A percentile compares a stretch with the other conserved stretches of the same genome.
phyloP scores from a whole-genome alignment of 2,797 vertebrate species.

The Rhabdophis nuchalis region DNA sequence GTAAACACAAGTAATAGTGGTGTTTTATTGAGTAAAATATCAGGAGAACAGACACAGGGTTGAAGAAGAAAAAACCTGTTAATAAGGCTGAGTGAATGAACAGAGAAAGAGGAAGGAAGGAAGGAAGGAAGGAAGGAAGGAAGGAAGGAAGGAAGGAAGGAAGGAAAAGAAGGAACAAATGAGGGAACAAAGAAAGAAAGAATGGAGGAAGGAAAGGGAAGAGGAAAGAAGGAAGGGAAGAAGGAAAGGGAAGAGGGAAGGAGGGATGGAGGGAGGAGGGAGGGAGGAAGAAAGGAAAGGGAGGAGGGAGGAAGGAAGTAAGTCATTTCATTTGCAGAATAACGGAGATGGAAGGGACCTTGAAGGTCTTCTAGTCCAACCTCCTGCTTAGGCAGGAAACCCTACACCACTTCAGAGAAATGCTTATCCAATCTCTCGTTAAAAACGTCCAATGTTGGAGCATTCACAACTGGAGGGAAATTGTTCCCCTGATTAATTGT shows the following conservation, averaged over 20 bases:
- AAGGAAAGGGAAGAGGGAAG: no score
- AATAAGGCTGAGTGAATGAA: not conserved
- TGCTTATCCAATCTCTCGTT: no score
- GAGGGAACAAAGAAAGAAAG: not conserved
- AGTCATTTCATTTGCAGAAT: not conserved
- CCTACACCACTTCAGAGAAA: no score
- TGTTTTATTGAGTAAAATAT: constrained; percentile 7
- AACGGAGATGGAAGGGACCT: no score
- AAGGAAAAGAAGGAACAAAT: not conserved
- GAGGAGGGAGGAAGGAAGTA: not conserved
- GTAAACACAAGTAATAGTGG: constrained; percentile 15
- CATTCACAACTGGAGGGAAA: no score
- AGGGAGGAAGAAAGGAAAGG: no score
- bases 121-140: not conserved
- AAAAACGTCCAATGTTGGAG: no score
- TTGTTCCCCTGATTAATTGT: no score
- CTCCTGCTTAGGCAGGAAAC: no score
- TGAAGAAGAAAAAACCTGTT: not conserved
- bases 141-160: not conserved
- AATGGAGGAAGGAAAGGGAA: no score
- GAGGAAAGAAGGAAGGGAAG: no score
- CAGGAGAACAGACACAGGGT: not conserved
- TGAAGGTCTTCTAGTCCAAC: no score
- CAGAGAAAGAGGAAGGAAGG: not conserved
- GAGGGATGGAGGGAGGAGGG: not conserved